These are phyloP conservation scores for Condylura cristata DNA, from an alignment of 2,113 vertebrate species.

Conservation along the genomic window DNA sequence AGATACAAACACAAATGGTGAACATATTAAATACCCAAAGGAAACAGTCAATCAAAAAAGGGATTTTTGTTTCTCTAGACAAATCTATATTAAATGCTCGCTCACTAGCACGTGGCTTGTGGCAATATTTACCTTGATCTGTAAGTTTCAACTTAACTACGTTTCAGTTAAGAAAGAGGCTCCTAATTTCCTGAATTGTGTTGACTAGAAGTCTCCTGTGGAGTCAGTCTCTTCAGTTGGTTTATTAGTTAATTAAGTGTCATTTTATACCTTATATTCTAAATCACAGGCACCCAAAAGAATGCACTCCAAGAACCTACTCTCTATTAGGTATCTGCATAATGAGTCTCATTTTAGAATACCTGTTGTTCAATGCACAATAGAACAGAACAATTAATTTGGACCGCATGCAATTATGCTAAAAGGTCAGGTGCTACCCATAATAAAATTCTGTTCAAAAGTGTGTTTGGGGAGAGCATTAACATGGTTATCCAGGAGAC, in stretches of 20 bases:
- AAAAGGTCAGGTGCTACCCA: conserved; percentile 78
- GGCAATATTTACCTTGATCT: conserved; percentile 34
- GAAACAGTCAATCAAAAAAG: conserved; percentile 24
- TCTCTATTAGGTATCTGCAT: conserved; percentile 55
- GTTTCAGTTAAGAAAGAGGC: conserved; percentile 38
- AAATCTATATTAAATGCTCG: background rate
- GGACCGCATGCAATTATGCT: conserved; percentile 59
- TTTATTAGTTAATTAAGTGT: conserved; percentile 75
- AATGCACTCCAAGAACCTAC: conserved; percentile 45
- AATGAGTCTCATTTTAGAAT: conserved; percentile 71
- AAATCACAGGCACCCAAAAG: conserved; percentile 58
- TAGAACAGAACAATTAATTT: conserved; percentile 74
- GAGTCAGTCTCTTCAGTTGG: conserved; percentile 54
- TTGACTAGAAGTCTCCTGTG: conserved; percentile 80
- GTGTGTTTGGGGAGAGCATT: conserved; percentile 39
- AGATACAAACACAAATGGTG: background rate
- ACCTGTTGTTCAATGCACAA: conserved; percentile 62
- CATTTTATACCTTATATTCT: conserved; percentile 59
- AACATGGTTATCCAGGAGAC: conserved; percentile 49
- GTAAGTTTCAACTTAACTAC: background rate
- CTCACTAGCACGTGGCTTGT: conserved; percentile 42
- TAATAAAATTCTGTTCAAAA: conserved; percentile 61
- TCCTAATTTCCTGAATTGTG: conserved; percentile 63
- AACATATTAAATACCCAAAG: conserved; percentile 38
- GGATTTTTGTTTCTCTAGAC: background rate